A percentile compares a stretch with the other conserved stretches of the same genome.
phyloP scores from a whole-genome alignment of 2,797 vertebrate species.

The Pelobates cultripes region DNA sequence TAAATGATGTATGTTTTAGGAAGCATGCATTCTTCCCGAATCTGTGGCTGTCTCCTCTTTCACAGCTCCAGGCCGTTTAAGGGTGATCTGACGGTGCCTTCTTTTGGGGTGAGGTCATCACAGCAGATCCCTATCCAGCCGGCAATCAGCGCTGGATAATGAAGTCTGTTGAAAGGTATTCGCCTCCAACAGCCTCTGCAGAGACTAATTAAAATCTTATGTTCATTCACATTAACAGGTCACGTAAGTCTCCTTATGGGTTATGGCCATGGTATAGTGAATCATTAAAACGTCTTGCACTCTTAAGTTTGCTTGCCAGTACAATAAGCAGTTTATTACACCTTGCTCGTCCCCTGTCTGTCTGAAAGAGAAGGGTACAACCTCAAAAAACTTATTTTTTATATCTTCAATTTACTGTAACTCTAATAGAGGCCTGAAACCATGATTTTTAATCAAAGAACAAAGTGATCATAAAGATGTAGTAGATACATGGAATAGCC shows the following conservation, averaged over 20 bases:
- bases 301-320: too few relatives aligned
- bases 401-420: too few relatives aligned
- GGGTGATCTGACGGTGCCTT: not conserved
- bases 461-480: too few relatives aligned
- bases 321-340: too few relatives aligned
- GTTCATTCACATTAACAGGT: slow-evolving; percentile 28
- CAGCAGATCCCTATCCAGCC: not conserved
- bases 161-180: slow-evolving; percentile 24
- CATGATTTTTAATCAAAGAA: too few relatives aligned
- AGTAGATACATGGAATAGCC: too few relatives aligned
- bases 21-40: not conserved
- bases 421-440: too few relatives aligned
- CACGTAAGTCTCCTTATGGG: slow-evolving; percentile 23
- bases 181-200: slow-evolving; percentile 22
- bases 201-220: slow-evolving; percentile 45
- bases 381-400: too few relatives aligned
- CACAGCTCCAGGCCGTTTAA: not conserved
- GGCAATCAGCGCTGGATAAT: slow-evolving; percentile 38
- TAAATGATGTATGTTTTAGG: too few relatives aligned
- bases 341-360: too few relatives aligned
- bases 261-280: slow-evolving; percentile 21
- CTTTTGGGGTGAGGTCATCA: not conserved
- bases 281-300: slow-evolving; percentile 1
- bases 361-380: too few relatives aligned
- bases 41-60: not conserved